Base-by-base conservation (phyloP, 2,113 vertebrate species). In the Chrysochloris asiatica region DNA sequence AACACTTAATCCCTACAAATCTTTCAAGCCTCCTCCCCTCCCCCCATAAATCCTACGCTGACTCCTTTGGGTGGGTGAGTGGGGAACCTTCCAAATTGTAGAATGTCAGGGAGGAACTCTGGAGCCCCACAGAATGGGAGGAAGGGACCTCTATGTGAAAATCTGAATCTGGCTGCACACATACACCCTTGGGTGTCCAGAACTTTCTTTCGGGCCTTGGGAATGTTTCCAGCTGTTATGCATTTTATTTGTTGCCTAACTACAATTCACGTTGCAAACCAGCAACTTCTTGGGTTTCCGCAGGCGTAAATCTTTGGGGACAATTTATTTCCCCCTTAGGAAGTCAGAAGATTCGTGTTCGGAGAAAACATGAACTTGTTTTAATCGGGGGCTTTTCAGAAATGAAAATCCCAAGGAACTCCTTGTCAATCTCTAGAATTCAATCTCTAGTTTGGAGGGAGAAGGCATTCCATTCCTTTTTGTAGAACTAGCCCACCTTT, bases 231-330 rank as follows among this genome's bases (percentile, higher is more conserved):
- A 96, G 72, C 79, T 95, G 80, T 90, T 88, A 69, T 0, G 43
- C 33, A 83, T 93, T 88, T 92, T 93, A 24, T 86, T 88, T 89
- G 80, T 81, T n/a, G n/a, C n/a, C n/a, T n/a, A n/a, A n/a, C n/a
- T n/a, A n/a, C n/a, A n/a, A n/a, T n/a, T n/a, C n/a, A n/a, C n/a
- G n/a, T n/a, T n/a, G n/a, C n/a, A n/a, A n/a, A n/a, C n/a, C n/a
- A 48, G 86, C 7, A 26, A 59, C 21, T 67, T 50, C 88, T 81
- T 41, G 43, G 16, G 48, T 28, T 71, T 83, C 21, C 38, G 61
- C 22, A 47, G 22, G 41, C 36, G 6, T 86, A 71, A 86, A 50
- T 56, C 36, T 88, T 61, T 47, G 77, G 65, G 30, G 63, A 79
- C 45, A 90, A 14, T 43, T 56, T 43, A 73, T 63, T 9, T 28